A percentile compares a stretch with the other conserved stretches of the same genome.
These are phyloP conservation scores for Apogon talboti DNA, from an alignment of 2,797 vertebrate genomes.

Conservation along the genomic window DNA sequence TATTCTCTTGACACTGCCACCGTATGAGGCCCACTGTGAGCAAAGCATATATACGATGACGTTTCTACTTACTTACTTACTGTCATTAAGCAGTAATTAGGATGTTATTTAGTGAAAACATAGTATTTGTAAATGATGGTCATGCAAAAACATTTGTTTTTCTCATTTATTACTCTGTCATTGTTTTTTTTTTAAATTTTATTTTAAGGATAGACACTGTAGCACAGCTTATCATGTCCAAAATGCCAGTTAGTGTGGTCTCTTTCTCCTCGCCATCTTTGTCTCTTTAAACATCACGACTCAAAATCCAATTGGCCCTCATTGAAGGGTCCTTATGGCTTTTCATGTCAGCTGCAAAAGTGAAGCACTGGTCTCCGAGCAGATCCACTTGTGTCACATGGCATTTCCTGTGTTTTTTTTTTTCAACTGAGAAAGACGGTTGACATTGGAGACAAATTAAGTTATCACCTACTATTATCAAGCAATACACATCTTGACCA, in stretches of 20 bases:
- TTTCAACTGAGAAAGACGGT: constrained; percentile 43
- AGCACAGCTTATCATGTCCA: background rate
- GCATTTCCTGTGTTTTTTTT: constrained; percentile 52
- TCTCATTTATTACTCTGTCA: background rate
- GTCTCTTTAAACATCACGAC: constrained; percentile 57
- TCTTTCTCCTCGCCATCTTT: constrained; percentile 24
- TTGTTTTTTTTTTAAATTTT: background rate
- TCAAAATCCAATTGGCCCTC: constrained; percentile 52
- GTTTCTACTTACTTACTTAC: no score
- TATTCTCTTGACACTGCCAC: no score
- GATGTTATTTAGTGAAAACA: no score
- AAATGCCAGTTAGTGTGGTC: constrained; percentile 10
- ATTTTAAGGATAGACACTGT: background rate
- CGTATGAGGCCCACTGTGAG: no score
- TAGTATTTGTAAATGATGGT: no score
- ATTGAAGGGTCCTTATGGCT: constrained; percentile 64
- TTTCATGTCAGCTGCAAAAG: constrained; percentile 59
- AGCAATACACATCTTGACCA: constrained; percentile 7
- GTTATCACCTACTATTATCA: constrained; percentile 34
- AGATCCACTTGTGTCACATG: constrained; percentile 52
- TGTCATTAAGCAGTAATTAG: no score
- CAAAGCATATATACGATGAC: no score
- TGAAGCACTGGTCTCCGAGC: constrained; percentile 57
- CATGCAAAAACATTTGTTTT: no score
- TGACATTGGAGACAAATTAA: constrained; percentile 31